These are phyloP conservation scores for Drosophila tropicalis DNA, from an alignment of 1,140 invertebrate species.

Conservation along the genomic window DNA sequence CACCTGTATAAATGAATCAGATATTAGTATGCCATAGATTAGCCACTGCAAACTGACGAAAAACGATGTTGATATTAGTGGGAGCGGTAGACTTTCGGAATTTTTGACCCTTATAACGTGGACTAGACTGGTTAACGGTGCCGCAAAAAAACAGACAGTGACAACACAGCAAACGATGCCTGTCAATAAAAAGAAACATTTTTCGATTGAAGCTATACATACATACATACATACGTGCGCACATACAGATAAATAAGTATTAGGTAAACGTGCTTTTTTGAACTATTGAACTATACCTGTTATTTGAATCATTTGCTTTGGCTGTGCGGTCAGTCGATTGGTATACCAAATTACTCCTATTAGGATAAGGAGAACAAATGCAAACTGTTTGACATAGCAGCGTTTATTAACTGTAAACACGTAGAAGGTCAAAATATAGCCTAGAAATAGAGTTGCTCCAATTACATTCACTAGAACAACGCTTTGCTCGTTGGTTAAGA, in stretches of 20 bases:
- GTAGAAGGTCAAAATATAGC: conserved; percentile 86
- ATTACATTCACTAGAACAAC: conserved; percentile 88
- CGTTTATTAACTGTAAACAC: conserved; percentile 84
- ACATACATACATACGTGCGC: background rate
- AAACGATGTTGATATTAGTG: conserved; percentile 90
- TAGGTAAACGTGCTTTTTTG: conserved; percentile 11
- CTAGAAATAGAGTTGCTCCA: conserved; percentile 86
- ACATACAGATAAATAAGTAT: background rate
- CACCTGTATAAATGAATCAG: conserved; percentile 90
- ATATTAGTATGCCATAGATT: conserved; percentile 88
- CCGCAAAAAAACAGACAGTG: conserved; percentile 90
- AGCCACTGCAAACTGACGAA: conserved; percentile 90
- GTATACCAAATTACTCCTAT: conserved; percentile 65
- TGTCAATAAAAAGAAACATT: conserved; percentile 62
- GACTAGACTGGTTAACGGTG: conserved; percentile 89
- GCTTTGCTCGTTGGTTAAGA: conserved; percentile 86
- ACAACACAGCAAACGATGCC: conserved; percentile 88
- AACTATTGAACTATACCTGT: conserved; percentile 56
- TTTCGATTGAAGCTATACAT: background rate
- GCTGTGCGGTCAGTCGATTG: conserved; percentile 53
- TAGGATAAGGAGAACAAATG: conserved; percentile 57
- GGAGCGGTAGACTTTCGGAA: conserved; percentile 91
- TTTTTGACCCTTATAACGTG: conserved; percentile 90
- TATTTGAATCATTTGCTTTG: conserved; percentile 60
- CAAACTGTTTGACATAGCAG: conserved; percentile 69